These are phyloP conservation scores for Drosophila putrida DNA, from an alignment of 2,888 invertebrate genomes.

Conservation along the genomic window DNA sequence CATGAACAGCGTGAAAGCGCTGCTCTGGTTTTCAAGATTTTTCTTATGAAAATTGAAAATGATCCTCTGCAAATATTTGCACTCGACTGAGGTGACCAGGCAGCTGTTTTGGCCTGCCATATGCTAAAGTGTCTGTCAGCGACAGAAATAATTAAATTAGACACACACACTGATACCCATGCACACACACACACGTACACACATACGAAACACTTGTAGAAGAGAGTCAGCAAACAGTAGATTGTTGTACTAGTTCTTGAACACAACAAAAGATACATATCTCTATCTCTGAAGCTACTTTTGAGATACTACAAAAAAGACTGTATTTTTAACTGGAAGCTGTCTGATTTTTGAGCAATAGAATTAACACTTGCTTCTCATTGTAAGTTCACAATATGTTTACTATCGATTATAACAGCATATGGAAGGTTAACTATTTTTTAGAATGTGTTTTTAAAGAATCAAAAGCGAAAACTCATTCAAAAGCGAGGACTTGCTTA, in stretches of 20 bases:
- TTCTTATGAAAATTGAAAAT: constrained; percentile 62
- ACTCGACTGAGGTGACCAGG: constrained; percentile 36
- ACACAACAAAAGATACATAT: not conserved
- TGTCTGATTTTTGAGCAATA: not conserved
- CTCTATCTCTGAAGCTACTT: constrained; percentile 1
- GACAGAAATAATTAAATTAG: constrained; percentile 55
- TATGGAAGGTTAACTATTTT: not conserved
- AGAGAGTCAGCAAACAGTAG: constrained; percentile 23
- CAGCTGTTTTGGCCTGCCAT: constrained; percentile 26
- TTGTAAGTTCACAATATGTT: not conserved
- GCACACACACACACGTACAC: constrained; percentile 5
- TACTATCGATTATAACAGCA: too few species aligned
- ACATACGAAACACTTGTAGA: constrained; percentile 5
- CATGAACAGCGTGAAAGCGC: constrained; percentile 5
- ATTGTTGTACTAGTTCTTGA: constrained; percentile 14
- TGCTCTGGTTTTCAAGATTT: constrained; percentile 27
- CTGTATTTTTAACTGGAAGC: constrained; percentile 1
- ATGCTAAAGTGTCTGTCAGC: constrained; percentile 38
- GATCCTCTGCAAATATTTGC: constrained; percentile 73
- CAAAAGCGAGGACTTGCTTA: too few species aligned
- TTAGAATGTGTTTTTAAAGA: too few species aligned
- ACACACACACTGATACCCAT: constrained; percentile 19
- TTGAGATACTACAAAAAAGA: not conserved
- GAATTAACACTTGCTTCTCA: not conserved
- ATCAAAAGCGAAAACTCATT: too few species aligned